A percentile compares a stretch with the other conserved stretches of the same genome.
phyloP scores from a whole-genome alignment of 1,140 invertebrate genomes.

The Marisa cornuarietis region DNA sequence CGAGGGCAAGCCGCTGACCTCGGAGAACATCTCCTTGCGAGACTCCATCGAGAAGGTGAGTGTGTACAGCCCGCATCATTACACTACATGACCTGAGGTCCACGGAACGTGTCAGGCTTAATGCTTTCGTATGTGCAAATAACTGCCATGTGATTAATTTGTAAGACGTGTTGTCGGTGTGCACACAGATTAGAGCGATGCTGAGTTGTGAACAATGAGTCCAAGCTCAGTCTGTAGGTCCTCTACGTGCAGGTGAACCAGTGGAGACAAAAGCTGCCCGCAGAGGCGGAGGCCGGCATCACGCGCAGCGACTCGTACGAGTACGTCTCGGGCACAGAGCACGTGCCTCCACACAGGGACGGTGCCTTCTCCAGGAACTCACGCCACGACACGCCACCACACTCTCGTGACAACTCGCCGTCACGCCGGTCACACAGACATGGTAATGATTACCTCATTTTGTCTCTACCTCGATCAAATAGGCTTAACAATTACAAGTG shows the following conservation, averaged over 20 bases:
- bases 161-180: too few species aligned
- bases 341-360: slow-evolving; percentile 21
- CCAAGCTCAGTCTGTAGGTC: too few species aligned
- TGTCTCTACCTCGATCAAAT: too few species aligned
- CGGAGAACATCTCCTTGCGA: slow-evolving; percentile 57
- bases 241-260: slow-evolving; percentile 29
- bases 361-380: slow-evolving; percentile 32
- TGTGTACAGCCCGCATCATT: too few species aligned
- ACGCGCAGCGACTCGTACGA: slow-evolving; percentile 40
- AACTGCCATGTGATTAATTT: too few species aligned
- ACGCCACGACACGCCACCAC: slow-evolving; percentile 31
- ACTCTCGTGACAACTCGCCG: slow-evolving; percentile 44
- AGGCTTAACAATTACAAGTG: too few species aligned
- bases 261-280: slow-evolving; percentile 56
- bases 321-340: slow-evolving; percentile 25
- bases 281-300: slow-evolving; percentile 30
- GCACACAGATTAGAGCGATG: too few species aligned
- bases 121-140: too few species aligned
- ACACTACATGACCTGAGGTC: too few species aligned
- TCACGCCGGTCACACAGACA: slow-evolving; percentile 31
- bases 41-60: slow-evolving; percentile 64
- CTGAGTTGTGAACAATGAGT: too few species aligned
- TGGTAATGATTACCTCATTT: background rate
- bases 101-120: too few species aligned
- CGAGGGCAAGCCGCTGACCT: slow-evolving; percentile 49